Conservation (phyloP, 1,140 invertebrate species). For the Lepidostoma basale region DNA sequence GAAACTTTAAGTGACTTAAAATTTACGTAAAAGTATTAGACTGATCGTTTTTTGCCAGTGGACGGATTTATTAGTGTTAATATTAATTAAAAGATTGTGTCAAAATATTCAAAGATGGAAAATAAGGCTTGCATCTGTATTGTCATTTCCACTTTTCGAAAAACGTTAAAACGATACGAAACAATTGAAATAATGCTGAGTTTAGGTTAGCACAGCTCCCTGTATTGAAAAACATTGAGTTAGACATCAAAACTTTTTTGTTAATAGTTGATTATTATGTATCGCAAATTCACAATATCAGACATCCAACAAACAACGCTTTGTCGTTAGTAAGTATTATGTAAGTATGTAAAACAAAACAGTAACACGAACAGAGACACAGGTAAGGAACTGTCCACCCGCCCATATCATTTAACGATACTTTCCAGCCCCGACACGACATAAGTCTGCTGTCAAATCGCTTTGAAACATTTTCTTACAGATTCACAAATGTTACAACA, state of each 20-base stretch:
- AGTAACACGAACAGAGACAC: slow-evolving; percentile 38
- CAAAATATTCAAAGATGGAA: too few species aligned
- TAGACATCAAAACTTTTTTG: background rate
- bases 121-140: too few species aligned
- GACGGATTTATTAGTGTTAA: too few species aligned
- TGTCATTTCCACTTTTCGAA: slow-evolving; percentile 29
- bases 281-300: slow-evolving; percentile 38
- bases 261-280: slow-evolving; percentile 23
- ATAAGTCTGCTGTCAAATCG: too few species aligned
- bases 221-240: background rate
- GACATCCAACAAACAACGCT: slow-evolving; percentile 42
- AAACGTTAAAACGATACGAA: slow-evolving; percentile 8
- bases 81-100: too few species aligned
- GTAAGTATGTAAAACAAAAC: slow-evolving; percentile 46
- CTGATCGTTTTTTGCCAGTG: too few species aligned
- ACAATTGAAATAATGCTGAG: background rate
- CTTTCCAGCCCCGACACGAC: too few species aligned
- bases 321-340: slow-evolving; percentile 56
- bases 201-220: background rate
- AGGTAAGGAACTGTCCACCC: background rate
- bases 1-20: too few species aligned
- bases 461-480: too few species aligned
- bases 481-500: too few species aligned
- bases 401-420: background rate
- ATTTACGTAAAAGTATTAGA: too few species aligned